These are phyloP conservation scores for Alloplasta piceator DNA, from an alignment of 2,888 invertebrate species.

Conservation along the genomic window DNA sequence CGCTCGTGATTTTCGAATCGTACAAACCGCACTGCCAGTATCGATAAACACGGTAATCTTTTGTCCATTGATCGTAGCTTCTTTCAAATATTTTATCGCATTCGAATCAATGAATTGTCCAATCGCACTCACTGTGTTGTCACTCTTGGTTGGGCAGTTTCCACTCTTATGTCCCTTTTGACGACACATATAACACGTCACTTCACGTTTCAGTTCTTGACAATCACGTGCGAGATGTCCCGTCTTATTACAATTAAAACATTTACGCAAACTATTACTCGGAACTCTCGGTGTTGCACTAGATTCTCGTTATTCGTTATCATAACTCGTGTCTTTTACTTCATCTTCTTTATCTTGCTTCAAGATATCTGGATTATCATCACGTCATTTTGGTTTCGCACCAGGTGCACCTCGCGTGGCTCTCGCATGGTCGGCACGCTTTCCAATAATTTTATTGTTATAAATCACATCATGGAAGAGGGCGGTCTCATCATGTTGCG, in stretches of 20 bases:
- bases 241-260: constrained; percentile 2
- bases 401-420: neutral
- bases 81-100: constrained; percentile 45
- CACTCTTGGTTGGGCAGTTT: neutral
- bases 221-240: constrained; percentile 30
- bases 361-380: neutral
- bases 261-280: neutral
- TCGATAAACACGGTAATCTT: constrained; percentile 44
- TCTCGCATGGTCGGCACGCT: neutral
- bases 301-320: neutral
- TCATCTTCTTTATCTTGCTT: neutral
- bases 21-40: constrained; percentile 51
- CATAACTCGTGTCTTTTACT: neutral
- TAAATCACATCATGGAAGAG: too few species aligned
- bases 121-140: neutral
- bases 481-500: too few species aligned
- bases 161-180: neutral
- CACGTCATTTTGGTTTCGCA: neutral
- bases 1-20: constrained; percentile 28
- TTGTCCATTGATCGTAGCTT: constrained; percentile 19
- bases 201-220: neutral
- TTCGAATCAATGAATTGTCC: neutral
- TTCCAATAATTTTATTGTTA: neutral
- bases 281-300: neutral
- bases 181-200: neutral